phyloP scores from a whole-genome alignment of 2,113 vertebrate species.

The Trichechus manatus region DNA sequence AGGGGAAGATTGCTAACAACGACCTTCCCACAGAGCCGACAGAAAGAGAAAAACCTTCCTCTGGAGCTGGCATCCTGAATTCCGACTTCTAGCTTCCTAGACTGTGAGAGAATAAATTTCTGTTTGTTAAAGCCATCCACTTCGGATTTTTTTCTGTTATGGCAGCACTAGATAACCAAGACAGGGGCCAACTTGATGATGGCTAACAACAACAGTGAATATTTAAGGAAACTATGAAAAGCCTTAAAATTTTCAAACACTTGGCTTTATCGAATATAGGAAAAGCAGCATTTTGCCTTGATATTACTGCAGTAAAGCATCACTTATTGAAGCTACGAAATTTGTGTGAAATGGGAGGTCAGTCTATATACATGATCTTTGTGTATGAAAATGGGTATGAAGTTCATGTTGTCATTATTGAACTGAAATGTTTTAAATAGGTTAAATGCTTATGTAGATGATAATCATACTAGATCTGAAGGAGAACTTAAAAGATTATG shows the following conservation, averaged over 20 bases:
- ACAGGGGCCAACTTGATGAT: not conserved
- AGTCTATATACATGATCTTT: not conserved
- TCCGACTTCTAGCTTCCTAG: too few species aligned
- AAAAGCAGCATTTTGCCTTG: not conserved
- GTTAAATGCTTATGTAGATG: not conserved
- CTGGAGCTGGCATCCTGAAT: too few species aligned
- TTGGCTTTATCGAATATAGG: not conserved
- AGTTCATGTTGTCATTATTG: not conserved
- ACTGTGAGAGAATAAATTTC: too few species aligned
- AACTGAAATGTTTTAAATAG: not conserved
- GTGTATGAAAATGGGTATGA: not conserved
- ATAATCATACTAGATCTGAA: slow-evolving; percentile 25
- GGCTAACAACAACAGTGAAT: not conserved
- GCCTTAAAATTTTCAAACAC: not conserved
- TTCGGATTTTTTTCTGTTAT: too few species aligned
- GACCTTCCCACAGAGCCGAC: too few species aligned
- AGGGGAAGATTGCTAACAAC: too few species aligned
- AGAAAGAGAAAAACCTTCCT: too few species aligned
- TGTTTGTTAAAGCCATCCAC: too few species aligned
- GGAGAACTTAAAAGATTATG: not conserved
- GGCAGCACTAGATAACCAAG: too few species aligned
- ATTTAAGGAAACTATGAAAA: slow-evolving; percentile 32
- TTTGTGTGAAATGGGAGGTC: not conserved
- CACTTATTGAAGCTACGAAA: not conserved
- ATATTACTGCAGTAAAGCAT: not conserved